Evolutionary conservation across 2,888 invertebrate species (phyloP), one percentile per base, ranked within the genome.

Genomic region (Cerceris rybyensis): DNA sequence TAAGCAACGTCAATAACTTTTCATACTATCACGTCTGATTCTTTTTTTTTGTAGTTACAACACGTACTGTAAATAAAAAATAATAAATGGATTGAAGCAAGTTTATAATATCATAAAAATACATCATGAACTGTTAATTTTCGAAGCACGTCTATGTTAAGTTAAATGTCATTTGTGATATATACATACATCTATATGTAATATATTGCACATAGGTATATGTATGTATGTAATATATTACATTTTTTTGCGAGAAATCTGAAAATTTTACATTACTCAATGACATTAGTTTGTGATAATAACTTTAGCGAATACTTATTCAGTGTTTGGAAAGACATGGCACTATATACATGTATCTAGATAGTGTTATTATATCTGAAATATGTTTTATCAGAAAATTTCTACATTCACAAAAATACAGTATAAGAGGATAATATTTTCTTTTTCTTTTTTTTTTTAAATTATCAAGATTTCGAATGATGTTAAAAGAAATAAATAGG

Each of bases 271-370:
- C 14, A 54, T 79, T 78, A 17, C 66, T 69, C 28, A 72, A 54
- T 63, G 66, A 79, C 64, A 67, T 74, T 75, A 49, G 55, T 68
- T 79, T 67, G 60, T 55, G 59, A 67, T 55, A n/a, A 54, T 52
- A 74, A 78, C 70, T 80, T 70, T 59, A 55, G 64, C 52, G 28
- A 49, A 80, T 71, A 74, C 46, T 52, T 61, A 55, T 58, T 65
- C 66, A 64, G 28, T 67, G 28, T 66, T 77, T 78, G 70, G 75
- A 80, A 82, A 83, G 74, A 82, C 81, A 73, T 83, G 84, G 81
- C 84, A 80, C 80, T 82, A 82, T 83, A 50, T 81, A 83, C 70
- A 83, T 55, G 46, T 70, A 67, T 80, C 63, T 77, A 70, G 69
- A 68, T 16, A 75, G 70, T 50, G 14, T 72, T 39, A 50, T 83